Conservation (phyloP, 1,140 invertebrate genomes). For the Heliconius eleuchia region DNA sequence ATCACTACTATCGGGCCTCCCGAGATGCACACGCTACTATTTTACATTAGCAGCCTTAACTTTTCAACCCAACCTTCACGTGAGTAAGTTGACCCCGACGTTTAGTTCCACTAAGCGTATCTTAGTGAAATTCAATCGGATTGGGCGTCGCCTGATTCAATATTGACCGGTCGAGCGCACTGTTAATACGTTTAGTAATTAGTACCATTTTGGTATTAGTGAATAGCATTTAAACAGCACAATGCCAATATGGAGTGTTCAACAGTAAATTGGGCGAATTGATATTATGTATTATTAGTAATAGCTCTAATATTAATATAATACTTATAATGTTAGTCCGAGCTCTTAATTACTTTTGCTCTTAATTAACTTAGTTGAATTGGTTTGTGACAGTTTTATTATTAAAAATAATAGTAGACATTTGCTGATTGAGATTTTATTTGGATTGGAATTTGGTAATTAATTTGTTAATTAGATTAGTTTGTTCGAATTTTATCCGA, state of each 20-base stretch:
- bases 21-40: too few relatives aligned
- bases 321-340: neutral
- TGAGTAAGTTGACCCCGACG: neutral
- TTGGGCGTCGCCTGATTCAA: conserved; percentile 5
- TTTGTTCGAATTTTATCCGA: too few relatives aligned
- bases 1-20: too few relatives aligned
- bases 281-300: neutral
- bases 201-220: neutral
- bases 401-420: too few relatives aligned
- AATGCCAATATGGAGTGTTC: neutral
- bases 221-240: neutral
- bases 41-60: neutral
- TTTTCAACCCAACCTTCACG: neutral
- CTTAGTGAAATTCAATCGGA: conserved; percentile 3
- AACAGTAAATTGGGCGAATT: neutral
- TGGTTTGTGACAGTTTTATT: neutral
- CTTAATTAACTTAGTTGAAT: neutral
- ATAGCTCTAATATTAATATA: neutral
- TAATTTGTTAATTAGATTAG: too few relatives aligned
- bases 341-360: neutral
- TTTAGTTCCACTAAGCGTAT: neutral
- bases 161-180: conserved; percentile 1
- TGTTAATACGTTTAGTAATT: conserved; percentile 10
- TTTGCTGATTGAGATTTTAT: too few relatives aligned
- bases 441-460: too few relatives aligned